A percentile compares a stretch with the other conserved stretches of the same genome.
These are phyloP conservation scores for Athrips mouffetella DNA, from an alignment of 2,888 invertebrate species.

Conservation along the genomic window DNA sequence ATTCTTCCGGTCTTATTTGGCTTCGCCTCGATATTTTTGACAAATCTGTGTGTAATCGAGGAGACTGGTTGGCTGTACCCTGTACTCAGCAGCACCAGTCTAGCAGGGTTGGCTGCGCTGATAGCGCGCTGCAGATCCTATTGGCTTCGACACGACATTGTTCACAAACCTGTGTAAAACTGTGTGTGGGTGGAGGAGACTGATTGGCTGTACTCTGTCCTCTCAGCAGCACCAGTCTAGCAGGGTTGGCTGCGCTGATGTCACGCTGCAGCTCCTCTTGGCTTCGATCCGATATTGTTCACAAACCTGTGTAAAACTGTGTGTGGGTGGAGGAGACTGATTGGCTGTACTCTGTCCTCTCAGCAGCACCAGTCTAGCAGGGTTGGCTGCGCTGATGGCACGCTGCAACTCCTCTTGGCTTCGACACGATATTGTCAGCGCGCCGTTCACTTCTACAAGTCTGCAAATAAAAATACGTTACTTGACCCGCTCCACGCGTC, in stretches of 20 bases:
- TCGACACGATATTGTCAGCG: conserved; percentile 82
- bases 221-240: too few species aligned
- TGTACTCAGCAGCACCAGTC: too few species aligned
- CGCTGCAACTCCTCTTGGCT: conserved; percentile 85
- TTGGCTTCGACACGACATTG: too few species aligned
- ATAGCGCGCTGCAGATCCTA: too few species aligned
- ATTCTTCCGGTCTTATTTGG: too few species aligned
- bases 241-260: not conserved
- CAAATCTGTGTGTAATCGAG: not conserved
- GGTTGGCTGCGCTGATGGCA: conserved; percentile 79
- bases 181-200: conserved; percentile 36
- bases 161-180: not conserved
- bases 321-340: conserved; percentile 46
- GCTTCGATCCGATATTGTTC: conserved; percentile 81
- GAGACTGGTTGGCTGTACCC: too few species aligned
- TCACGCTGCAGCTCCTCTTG: too few species aligned
- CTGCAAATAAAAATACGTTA: conserved; percentile 52
- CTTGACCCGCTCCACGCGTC: too few species aligned
- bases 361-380: conserved; percentile 81
- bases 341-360: too few species aligned
- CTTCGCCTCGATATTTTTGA: too few species aligned
- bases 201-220: too few species aligned
- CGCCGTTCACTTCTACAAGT: conserved; percentile 89
- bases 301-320: conserved; percentile 55
- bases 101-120: not conserved